Evolutionary conservation across 2,113 vertebrate species (phyloP).

Genomic region (Elephas maximus): DNA sequence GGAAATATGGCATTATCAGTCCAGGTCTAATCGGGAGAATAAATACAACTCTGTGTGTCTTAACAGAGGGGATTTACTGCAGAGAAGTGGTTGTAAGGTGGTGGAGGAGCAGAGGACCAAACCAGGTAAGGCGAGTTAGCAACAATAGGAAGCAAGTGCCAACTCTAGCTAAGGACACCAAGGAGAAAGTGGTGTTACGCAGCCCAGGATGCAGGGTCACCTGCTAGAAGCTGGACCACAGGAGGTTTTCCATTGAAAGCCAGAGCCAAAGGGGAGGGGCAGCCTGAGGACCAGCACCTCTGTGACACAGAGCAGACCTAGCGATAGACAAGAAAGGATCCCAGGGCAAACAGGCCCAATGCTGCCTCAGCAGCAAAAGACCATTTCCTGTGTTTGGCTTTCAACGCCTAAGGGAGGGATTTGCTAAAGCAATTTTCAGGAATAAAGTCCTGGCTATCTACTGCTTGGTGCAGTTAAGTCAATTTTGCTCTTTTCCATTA

Average conservation of each 20-base stretch:
- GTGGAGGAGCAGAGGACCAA: no score
- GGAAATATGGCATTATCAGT: neutral
- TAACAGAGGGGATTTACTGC: neutral
- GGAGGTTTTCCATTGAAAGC: neutral
- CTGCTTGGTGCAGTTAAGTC: neutral
- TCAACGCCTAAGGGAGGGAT: conserved; percentile 28
- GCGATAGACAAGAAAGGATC: neutral
- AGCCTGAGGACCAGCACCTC: neutral
- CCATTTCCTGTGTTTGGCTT: conserved; percentile 58
- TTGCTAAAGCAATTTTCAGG: conserved; percentile 55
- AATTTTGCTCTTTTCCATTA: conserved; percentile 13
- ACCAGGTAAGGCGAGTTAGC: neutral
- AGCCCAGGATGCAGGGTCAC: fast-evolving
- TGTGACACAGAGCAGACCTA: neutral
- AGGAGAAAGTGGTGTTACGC: neutral
- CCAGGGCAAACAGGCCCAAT: conserved; percentile 39
- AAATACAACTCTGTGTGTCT: neutral
- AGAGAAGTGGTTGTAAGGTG: neutral
- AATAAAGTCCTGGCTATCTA: no score
- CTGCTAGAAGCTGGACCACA: neutral
- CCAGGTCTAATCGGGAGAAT: neutral
- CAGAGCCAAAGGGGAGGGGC: neutral
- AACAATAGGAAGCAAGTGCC: neutral
- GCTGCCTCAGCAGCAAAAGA: conserved; percentile 46
- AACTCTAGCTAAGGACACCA: neutral